Conservation (phyloP, 2,797 vertebrate species). For the Enteromius treurensis region DNA sequence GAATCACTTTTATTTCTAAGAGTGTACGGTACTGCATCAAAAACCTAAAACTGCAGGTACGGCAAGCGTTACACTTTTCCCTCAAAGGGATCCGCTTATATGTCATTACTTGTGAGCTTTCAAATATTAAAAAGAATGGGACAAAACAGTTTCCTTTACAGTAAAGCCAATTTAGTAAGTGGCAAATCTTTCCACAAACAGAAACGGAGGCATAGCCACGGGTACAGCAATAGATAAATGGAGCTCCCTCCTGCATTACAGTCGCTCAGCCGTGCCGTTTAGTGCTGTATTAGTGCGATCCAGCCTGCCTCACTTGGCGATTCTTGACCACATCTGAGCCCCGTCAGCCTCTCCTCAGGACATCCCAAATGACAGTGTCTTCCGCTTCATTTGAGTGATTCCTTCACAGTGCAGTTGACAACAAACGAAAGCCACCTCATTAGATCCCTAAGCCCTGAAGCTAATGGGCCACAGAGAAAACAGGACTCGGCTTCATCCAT, state of each 20-base stretch:
- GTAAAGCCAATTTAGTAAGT: not conserved
- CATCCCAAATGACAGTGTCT: slow-evolving; percentile 61
- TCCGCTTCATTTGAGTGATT: slow-evolving; percentile 69
- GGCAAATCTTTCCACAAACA: not conserved
- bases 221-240: not conserved
- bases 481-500: slow-evolving; percentile 69
- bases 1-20: too few relatives aligned
- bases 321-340: slow-evolving; percentile 50
- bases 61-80: not conserved
- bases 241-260: slow-evolving; percentile 2
- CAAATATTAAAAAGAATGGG: not conserved
- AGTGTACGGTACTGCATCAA: not conserved
- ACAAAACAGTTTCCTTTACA: not conserved
- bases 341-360: slow-evolving; percentile 50
- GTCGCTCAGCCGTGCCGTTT: slow-evolving; percentile 27
- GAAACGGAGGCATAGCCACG: not conserved
- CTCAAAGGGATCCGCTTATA: not conserved
- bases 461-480: slow-evolving; percentile 75
- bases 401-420: slow-evolving; percentile 70
- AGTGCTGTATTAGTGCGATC: slow-evolving; percentile 25
- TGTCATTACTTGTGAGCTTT: not conserved
- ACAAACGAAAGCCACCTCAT: slow-evolving; percentile 78
- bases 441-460: slow-evolving; percentile 76
- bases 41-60: not conserved
- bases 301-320: slow-evolving; percentile 35